phyloP scores from a whole-genome alignment of 2,888 invertebrate genomes.

The Thereva unica region DNA sequence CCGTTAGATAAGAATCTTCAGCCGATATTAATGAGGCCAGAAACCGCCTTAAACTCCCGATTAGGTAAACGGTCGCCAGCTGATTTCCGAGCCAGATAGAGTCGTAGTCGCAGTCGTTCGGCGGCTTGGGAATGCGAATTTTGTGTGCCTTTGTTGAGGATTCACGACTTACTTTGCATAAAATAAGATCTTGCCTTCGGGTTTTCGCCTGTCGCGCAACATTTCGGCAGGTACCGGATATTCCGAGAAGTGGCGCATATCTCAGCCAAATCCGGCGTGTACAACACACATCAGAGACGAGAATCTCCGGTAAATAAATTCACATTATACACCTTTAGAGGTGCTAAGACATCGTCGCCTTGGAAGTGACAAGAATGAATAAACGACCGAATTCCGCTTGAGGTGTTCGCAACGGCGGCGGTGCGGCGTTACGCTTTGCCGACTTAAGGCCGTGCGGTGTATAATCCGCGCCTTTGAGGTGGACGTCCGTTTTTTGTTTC shows the following conservation, averaged over 20 bases:
- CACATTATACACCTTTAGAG: constrained; percentile 2
- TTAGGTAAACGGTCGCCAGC: constrained; percentile 8
- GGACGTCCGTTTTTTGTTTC: no score
- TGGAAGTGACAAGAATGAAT: constrained; percentile 7
- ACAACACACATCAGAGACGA: constrained; percentile 1
- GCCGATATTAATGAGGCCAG: constrained; percentile 13
- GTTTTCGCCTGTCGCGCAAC: no score
- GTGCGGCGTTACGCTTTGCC: no score
- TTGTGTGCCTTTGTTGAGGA: no score
- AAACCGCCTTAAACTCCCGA: not conserved
- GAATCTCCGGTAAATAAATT: no score
- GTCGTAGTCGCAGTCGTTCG: not conserved
- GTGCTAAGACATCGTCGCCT: constrained; percentile 12
- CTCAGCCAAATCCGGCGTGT: not conserved
- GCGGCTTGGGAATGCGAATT: no score
- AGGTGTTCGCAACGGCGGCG: no score
- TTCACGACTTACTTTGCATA: constrained; percentile 23
- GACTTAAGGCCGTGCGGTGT: no score
- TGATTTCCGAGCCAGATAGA: not conserved
- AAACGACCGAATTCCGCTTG: not conserved
- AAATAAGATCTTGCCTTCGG: not conserved
- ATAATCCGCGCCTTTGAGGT: no score
- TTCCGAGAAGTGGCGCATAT: constrained; percentile 14
- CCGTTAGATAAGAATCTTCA: constrained; percentile 10
- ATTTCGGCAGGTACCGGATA: not conserved